Evolutionary conservation across 2,797 vertebrate species (phyloP).

Genomic region (Takifugu rubripes): DNA sequence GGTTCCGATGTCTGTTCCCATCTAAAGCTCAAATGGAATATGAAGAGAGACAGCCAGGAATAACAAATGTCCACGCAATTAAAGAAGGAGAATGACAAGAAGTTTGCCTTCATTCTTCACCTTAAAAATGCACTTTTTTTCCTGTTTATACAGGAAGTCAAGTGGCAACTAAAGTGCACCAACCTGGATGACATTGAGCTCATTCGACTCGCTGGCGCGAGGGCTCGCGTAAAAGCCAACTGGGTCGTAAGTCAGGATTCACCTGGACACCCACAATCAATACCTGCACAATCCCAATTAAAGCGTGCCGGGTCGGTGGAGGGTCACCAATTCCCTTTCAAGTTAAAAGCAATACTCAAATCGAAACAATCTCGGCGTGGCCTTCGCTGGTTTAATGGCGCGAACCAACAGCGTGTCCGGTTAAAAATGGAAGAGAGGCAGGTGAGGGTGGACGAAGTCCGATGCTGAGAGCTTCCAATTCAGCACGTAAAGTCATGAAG

Average conservation of each 20-base stretch:
- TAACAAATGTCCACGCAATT: conserved; percentile 30
- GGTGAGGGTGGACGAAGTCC: conserved; percentile 21
- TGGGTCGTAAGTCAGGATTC: conserved; percentile 76
- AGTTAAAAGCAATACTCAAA: conserved; percentile 81
- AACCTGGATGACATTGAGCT: conserved; percentile 72
- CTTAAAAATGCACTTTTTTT: conserved; percentile 33
- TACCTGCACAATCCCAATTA: conserved; percentile 82
- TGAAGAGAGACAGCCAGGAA: conserved; percentile 49
- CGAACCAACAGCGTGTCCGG: conserved; percentile 63
- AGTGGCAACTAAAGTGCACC: conserved; percentile 45
- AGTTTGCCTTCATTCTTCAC: conserved; percentile 8
- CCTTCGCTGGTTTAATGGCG: conserved; percentile 77
- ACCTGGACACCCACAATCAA: conserved; percentile 75
- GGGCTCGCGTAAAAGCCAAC: conserved; percentile 73
- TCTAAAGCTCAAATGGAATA: conserved; percentile 55
- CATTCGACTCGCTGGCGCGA: conserved; percentile 54
- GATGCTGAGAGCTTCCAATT: not conserved
- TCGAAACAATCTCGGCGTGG: conserved; percentile 72
- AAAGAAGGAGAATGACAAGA: too few species aligned
- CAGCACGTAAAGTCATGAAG: too few species aligned
- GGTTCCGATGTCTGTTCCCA: conserved; percentile 56
- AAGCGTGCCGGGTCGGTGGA: conserved; percentile 75
- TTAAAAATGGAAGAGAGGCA: conserved; percentile 61
- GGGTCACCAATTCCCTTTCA: conserved; percentile 79
- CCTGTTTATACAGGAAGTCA: conserved; percentile 54